Evolutionary conservation across 2,888 invertebrate species (phyloP).

Genomic region (Pseudeuparius sepicola): DNA sequence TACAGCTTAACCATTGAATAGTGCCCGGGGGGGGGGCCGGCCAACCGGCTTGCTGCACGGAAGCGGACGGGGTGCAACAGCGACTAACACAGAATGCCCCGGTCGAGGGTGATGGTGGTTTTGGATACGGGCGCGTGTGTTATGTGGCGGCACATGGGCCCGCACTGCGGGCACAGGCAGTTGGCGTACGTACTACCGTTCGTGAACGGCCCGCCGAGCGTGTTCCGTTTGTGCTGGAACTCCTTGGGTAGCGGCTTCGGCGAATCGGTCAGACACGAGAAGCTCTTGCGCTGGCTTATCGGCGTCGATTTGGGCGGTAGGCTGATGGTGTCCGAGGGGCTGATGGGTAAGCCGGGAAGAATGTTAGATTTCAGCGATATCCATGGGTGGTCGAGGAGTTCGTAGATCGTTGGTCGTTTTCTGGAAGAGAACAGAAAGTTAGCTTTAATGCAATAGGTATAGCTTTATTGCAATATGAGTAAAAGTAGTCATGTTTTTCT

Average conservation of each 20-base stretch:
- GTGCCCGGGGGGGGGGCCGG: too few relatives aligned
- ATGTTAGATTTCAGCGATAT: slow-evolving; percentile 41
- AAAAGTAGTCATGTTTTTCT: too few relatives aligned
- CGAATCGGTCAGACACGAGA: slow-evolving; percentile 27
- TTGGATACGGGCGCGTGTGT: slow-evolving; percentile 38
- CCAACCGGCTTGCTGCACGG: too few relatives aligned
- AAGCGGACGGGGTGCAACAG: too few relatives aligned
- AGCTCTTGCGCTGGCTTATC: slow-evolving; percentile 34
- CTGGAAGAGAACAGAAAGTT: slow-evolving; percentile 45
- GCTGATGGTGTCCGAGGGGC: slow-evolving; percentile 18
- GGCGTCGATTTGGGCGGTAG: slow-evolving; percentile 29
- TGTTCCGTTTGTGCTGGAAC: slow-evolving; percentile 15
- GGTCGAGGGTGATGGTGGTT: slow-evolving; percentile 39
- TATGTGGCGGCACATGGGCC: slow-evolving; percentile 39
- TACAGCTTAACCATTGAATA: too few relatives aligned
- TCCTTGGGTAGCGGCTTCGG: slow-evolving; percentile 19
- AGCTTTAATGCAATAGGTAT: too few relatives aligned
- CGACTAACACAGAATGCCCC: slow-evolving; percentile 44
- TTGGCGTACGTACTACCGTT: slow-evolving; percentile 27
- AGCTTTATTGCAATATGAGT: too few relatives aligned
- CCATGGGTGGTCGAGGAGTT: slow-evolving; percentile 88
- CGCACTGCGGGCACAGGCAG: slow-evolving; percentile 41
- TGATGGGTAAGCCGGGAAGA: slow-evolving; percentile 26
- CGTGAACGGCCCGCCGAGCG: slow-evolving; percentile 23
- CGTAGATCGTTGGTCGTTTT: slow-evolving; percentile 77